A percentile compares a stretch with the other conserved stretches of the same genome.
These are phyloP conservation scores for Lamprotornis superbus DNA, from an alignment of 2,113 vertebrate genomes.

Conservation along the genomic window DNA sequence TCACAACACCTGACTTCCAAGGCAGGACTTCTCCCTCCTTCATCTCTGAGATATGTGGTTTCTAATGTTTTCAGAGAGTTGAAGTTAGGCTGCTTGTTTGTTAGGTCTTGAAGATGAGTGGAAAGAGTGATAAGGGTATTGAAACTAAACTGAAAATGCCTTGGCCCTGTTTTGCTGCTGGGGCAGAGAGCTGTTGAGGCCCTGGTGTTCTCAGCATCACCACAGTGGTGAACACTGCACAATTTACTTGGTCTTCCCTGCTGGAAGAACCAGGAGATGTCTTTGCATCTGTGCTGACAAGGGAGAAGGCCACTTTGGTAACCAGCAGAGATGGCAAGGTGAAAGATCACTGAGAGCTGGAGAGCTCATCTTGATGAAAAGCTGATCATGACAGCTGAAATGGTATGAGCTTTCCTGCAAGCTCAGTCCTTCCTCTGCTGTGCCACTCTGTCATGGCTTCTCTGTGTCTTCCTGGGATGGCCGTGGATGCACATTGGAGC, in stretches of 20 bases:
- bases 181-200: background rate
- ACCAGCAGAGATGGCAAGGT: background rate
- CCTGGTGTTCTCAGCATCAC: background rate
- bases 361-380: background rate
- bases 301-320: background rate
- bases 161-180: background rate
- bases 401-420: background rate
- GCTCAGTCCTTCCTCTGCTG: background rate
- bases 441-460: background rate
- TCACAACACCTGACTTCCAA: background rate
- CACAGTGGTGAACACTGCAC: background rate
- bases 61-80: background rate
- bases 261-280: background rate
- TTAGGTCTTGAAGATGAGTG: background rate
- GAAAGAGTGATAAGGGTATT: background rate
- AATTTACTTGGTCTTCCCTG: background rate
- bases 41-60: fast-evolving
- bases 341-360: background rate
- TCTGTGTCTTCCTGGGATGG: background rate
- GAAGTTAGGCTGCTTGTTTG: background rate
- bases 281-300: background rate
- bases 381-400: background rate
- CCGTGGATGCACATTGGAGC: fast-evolving
- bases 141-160: background rate
- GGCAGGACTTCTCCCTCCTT: background rate